Evolutionary conservation across 2,888 invertebrate genomes (phyloP), one percentile per base, ranked within the genome.

Genomic region (Notodonta ziczac): DNA sequence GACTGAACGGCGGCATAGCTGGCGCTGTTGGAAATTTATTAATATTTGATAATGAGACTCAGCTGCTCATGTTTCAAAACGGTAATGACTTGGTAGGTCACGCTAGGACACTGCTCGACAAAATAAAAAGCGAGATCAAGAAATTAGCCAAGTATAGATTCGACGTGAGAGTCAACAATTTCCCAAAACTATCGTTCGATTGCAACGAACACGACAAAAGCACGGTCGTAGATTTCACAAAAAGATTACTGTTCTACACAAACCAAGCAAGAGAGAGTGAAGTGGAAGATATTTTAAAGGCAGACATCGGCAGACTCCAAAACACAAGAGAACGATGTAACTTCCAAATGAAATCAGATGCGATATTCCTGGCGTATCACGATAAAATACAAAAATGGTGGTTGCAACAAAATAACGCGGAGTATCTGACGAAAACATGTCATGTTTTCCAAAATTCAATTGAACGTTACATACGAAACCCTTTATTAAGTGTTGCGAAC

Each of bases 351-450:
- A 64, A 53, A 39, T 55, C 64, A 0, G 69, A 74, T 4, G 68
- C 63, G 0, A 60, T 74, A 12, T 67, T 63, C 14, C 9, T 66
- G 44, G 57, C 62, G 51, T 63, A 64, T 7, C 74, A 74, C 42
- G 58, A 74, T 10, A 57, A 58, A 59, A 63, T 69, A 12, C 69
- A 65, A 51, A 63, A 60, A 16, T 65, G 69, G 69, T 69, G 69
- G 69, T 48, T 69, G 60, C 46, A 59, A 10, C 44, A 56, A 8
- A 53, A 54, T 39, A 48, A 48, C 13, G 54, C 39, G 32, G 16
- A 50, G 9, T 62, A 61, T 57, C 56, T 64, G 5, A 60, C 57
- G 16, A 58, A 57, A 39, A 14, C 53, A 42, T 53, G 52, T 12
- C 48, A 60, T 16, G 50, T 59, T 0, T 72, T 63, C 35, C 50